Base-by-base conservation (phyloP, 2,797 vertebrate genomes). In the Selene dorsalis region DNA sequence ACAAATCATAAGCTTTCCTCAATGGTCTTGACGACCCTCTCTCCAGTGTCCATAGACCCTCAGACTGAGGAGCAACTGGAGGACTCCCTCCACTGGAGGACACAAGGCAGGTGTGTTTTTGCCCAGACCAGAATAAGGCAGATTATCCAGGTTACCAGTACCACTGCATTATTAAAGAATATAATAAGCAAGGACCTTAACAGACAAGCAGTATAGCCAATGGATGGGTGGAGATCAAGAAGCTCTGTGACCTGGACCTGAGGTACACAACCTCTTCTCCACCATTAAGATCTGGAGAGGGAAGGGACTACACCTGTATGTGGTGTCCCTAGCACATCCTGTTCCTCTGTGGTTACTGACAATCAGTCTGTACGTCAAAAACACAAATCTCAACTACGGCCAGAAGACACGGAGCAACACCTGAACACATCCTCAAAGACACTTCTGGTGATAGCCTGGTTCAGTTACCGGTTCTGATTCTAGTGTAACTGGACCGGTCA, bases 311-410 rank as follows among this genome's bases (percentile, higher is more conserved):
- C 8, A 50, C 14, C 48, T 12, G 50, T 30, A 43, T 8, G 56
- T 41, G 80, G 53, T 56, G 70, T 66, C 45, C 55, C 24, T 24
- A 17, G 61, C 56, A 68, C 62, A 0, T 77, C 74, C 69, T 72
- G 56, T 41, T 47, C 9, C 58, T 12, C 74, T 8, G 56, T 41
- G 80, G 53, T 60, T 75, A 61, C 45, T 39, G 22, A 24, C 13
- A 61, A 48, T 22, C 59, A 41, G 20, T 11, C 20, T 52, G 7
- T 39, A 26, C n/a, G 13, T 26, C 50, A 35, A 14, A 4, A 50
- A 20, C 17, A 35, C 26, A 32, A 12, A 18, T 32, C 41, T 62
- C 38, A 32, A 20, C 53, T 6, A 28, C 24, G 17, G 59, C 17
- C 69, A 59, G 52, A 70, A 24, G 43, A 43, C 14, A 48, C 68